phyloP scores from a whole-genome alignment of 2,888 invertebrate species.

The Tetramorium bicarinatum region DNA sequence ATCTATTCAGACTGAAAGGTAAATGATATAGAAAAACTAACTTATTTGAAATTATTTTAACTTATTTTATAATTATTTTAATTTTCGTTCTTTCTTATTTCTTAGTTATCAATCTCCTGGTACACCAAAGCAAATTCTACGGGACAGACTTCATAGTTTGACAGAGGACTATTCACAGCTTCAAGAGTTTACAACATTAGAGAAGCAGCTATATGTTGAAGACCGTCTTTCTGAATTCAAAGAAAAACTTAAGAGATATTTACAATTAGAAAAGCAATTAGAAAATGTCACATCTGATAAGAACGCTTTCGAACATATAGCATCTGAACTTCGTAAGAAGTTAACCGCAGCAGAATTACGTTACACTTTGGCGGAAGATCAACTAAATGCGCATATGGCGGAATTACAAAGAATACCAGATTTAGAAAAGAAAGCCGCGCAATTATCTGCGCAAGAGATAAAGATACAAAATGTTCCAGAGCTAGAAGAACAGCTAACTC shows the following conservation, averaged over 20 bases:
- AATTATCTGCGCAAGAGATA: not conserved
- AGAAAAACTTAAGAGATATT: not conserved
- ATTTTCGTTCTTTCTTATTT: not conserved
- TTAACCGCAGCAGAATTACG: constrained; percentile 29
- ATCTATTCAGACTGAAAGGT: constrained; percentile 58
- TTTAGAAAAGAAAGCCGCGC: constrained; percentile 12
- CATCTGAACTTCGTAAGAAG: constrained; percentile 27
- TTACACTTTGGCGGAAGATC: constrained; percentile 17
- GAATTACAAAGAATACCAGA: constrained; percentile 18
- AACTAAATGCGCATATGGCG: not conserved
- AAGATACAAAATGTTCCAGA: constrained; percentile 26
- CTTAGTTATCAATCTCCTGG: constrained; percentile 73
- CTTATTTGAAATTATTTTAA: constrained; percentile 78
- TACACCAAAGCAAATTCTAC: constrained; percentile 81
- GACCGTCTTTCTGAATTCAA: not conserved
- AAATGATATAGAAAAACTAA: constrained; percentile 30
- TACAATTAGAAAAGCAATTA: constrained; percentile 37
- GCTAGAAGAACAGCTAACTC: constrained; percentile 46
- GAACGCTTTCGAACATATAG: constrained; percentile 57
- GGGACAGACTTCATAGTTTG: constrained; percentile 86
- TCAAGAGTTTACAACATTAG: constrained; percentile 88
- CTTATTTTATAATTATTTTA: not conserved
- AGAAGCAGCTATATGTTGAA: constrained; percentile 87
- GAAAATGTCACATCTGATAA: constrained; percentile 53
- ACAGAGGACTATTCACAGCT: constrained; percentile 88